These are phyloP conservation scores for Hydrochoerus hydrochaeris DNA, from an alignment of 2,113 vertebrate genomes.

Conservation along the genomic window DNA sequence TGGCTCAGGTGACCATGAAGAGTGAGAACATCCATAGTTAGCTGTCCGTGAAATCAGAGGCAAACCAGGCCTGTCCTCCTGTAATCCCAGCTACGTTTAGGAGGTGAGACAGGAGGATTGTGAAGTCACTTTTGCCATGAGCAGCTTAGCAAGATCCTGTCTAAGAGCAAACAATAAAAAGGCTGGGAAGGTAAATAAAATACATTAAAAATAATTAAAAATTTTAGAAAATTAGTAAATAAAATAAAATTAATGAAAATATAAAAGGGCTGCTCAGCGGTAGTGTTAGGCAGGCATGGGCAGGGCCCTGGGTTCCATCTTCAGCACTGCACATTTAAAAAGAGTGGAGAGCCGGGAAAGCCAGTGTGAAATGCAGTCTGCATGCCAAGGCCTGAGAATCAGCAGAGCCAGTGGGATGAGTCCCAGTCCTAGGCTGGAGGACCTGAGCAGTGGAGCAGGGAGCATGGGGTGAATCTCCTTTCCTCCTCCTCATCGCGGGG, in stretches of 20 bases:
- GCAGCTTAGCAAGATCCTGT: background rate
- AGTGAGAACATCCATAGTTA: background rate
- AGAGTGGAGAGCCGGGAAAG: background rate
- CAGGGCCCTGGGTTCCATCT: background rate
- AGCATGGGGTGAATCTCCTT: too few relatives aligned
- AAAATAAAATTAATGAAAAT: background rate
- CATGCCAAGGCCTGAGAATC: background rate
- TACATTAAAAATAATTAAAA: too few relatives aligned
- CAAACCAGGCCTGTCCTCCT: background rate
- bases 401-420: background rate
- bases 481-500: background rate
- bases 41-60: background rate
- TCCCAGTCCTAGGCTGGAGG: background rate
- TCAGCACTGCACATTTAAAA: background rate
- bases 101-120: background rate
- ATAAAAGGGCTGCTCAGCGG: background rate
- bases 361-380: background rate
- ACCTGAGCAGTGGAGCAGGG: background rate
- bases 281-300: too few relatives aligned
- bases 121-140: background rate
- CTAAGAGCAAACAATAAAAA: background rate
- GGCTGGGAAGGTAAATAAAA: background rate
- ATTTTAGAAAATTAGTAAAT: too few relatives aligned
- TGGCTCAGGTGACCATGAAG: background rate
- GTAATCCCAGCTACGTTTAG: background rate